These are phyloP conservation scores for Nomada ruficornis DNA, from an alignment of 2,888 invertebrate species.

Conservation along the genomic window DNA sequence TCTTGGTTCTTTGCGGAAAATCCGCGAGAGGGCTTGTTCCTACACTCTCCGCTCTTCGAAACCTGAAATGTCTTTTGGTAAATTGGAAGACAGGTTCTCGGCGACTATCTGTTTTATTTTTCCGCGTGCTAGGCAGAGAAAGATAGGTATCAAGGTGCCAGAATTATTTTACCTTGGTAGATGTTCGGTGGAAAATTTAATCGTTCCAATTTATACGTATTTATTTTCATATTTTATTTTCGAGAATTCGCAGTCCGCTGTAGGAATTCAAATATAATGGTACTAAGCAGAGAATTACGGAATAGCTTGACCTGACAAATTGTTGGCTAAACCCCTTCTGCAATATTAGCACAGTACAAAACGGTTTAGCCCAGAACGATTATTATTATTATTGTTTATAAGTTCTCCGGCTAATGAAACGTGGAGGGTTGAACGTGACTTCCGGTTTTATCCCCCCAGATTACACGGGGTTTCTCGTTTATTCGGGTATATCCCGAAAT, in stretches of 20 bases:
- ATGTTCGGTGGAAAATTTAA: no score
- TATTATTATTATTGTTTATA: slow-evolving; percentile 60
- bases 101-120: not conserved
- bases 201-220: no score
- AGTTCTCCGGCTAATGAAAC: slow-evolving; percentile 55
- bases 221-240: no score
- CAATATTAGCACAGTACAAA: not conserved
- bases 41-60: not conserved
- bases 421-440: slow-evolving; percentile 41
- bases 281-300: slow-evolving; percentile 3
- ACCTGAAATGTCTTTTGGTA: slow-evolving; percentile 32
- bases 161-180: no score
- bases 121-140: no score
- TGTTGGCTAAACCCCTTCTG: not conserved
- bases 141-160: no score
- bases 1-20: slow-evolving; percentile 55
- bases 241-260: no score
- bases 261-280: not conserved
- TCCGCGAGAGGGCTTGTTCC: slow-evolving; percentile 53
- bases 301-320: slow-evolving; percentile 19
- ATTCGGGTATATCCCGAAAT: slow-evolving; percentile 54
- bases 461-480: slow-evolving; percentile 54
- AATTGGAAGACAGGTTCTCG: slow-evolving; percentile 28
- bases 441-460: slow-evolving; percentile 41
- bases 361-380: slow-evolving; percentile 22